Conservation (phyloP, 92 coral and sea anemone species). For the Parazoanthus atlanticus region DNA sequence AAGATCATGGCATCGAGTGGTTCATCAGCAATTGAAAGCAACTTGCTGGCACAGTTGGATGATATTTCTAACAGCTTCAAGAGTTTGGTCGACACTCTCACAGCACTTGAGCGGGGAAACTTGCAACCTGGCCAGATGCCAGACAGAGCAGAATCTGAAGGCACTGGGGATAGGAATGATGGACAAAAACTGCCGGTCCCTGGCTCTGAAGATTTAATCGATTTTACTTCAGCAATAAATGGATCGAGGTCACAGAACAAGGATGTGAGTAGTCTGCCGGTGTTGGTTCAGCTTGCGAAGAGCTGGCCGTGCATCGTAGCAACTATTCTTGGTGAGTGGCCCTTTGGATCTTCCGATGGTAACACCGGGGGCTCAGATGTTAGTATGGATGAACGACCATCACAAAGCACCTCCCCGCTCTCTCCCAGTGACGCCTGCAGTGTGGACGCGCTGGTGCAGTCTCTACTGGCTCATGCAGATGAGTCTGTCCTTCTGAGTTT, state of each 20-base stretch:
- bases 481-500: constrained; percentile 74
- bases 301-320: constrained; percentile 88
- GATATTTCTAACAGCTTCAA: constrained; percentile 84
- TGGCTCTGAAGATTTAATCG: constrained; percentile 29
- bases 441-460: constrained; percentile 75
- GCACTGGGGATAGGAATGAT: constrained; percentile 6
- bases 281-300: constrained; percentile 77
- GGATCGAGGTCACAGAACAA: constrained; percentile 13
- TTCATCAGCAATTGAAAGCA: constrained; percentile 69
- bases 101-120: constrained; percentile 66
- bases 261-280: constrained; percentile 52
- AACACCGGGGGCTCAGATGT: constrained; percentile 50
- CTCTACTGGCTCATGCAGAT: constrained; percentile 67
- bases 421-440: constrained; percentile 63
- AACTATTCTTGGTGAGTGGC: constrained; percentile 72
- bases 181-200: constrained; percentile 13
- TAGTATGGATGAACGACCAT: constrained; percentile 42
- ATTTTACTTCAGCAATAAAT: constrained; percentile 26
- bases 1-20: constrained; percentile 75
- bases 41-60: constrained; percentile 78
- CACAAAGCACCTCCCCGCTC: neutral
- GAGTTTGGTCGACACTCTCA: constrained; percentile 79
- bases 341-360: constrained; percentile 45
- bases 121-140: constrained; percentile 9
- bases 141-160: constrained; percentile 25